Evolutionary conservation across 2,888 invertebrate species (phyloP).

Genomic region (Pantelozetes paolii): DNA sequence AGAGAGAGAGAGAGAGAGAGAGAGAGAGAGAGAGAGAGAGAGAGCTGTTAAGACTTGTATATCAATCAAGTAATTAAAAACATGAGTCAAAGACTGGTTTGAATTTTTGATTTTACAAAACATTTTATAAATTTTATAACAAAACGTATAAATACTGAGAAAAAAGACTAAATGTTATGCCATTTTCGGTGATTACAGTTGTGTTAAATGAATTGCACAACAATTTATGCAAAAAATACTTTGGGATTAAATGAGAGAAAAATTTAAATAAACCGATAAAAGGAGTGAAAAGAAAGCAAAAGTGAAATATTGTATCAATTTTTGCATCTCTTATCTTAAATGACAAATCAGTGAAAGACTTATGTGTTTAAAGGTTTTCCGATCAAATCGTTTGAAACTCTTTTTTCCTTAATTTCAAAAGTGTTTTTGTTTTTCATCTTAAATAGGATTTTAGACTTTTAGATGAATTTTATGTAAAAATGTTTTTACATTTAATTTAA

Average conservation of each 20-base stretch:
- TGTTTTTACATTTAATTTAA: too few species aligned
- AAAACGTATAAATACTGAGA: neutral
- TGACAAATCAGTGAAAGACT: neutral
- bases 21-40: neutral
- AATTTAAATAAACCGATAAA: too few species aligned
- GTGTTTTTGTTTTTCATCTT: neutral
- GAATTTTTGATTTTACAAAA: neutral
- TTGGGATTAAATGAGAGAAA: too few species aligned
- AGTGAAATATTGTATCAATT: neutral
- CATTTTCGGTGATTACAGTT: neutral
- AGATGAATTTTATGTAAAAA: too few species aligned
- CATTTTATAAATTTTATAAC: neutral
- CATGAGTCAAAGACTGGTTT: neutral
- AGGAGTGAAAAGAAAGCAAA: neutral
- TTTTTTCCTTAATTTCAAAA: neutral
- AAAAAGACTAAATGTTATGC: neutral
- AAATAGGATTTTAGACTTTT: too few species aligned
- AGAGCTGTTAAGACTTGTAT: neutral
- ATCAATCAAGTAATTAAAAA: conserved; percentile 5
- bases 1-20: too few species aligned
- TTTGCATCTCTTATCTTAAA: neutral
- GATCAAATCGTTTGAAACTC: neutral
- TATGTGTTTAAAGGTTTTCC: neutral
- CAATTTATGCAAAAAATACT: neutral
- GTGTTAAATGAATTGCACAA: neutral